Evolutionary conservation across 2,888 invertebrate species (phyloP), one percentile per base, ranked within the genome.

Genomic region (Apoderus coryli): DNA sequence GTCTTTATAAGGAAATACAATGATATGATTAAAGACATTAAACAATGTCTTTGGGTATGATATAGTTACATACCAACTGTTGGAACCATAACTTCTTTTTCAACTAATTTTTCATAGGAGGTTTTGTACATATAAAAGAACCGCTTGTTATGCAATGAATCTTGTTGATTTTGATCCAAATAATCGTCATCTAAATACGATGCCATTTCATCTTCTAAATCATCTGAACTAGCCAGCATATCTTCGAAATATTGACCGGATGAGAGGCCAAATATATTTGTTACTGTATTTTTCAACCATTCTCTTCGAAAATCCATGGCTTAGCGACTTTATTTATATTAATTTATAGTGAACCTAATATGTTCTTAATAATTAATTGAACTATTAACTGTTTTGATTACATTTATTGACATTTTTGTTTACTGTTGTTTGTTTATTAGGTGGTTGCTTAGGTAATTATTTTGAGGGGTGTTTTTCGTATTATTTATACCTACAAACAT

Each of bases 81-180:
- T 42, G 69, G 62, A 22, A 73, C 65, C 3, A 74, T 66, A 35
- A 80, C 69, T 54, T 82, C 80, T 48, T 76, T 76, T 46, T 82
- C 79, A 10, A 76, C 65, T 5, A 78, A 58, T 49, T 75, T 76
- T 44, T 76, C 78, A 29, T 71, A 72, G 42, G 74, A 72, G 2
- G 75, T 75, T 49, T 76, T 76, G 46, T 75, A 68, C 10, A 79
- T 62, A 44, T 67, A 74, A 42, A 82, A 62, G 11, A 74, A 59
- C 44, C 68, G 67, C 36, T 64, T 71, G 10, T 70, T 63, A 3
- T 59, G 56, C 14, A 56, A 58, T 34, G 57, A 51, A 13, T 67
- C 60, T 36, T 66, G 62, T 4, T 60, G 59, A 35, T 66, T 61
- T 2, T 74, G 27, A 6, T 19, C 19, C 6, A 19, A 6, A 26